These are phyloP conservation scores for Podilymbus podiceps DNA, from an alignment of 2,113 vertebrate genomes.

Conservation along the genomic window DNA sequence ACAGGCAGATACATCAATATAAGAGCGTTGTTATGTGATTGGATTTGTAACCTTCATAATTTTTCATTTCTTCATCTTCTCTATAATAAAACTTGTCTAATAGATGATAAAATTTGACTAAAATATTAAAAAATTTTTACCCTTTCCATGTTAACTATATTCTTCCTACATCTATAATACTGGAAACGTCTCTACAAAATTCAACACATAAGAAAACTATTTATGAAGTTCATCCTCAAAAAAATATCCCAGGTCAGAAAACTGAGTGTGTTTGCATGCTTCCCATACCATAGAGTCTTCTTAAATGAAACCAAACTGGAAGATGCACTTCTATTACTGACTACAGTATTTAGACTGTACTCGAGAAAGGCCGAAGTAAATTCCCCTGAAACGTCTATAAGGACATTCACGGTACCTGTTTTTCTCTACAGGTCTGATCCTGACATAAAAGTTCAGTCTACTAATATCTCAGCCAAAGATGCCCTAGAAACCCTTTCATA, in stretches of 20 bases:
- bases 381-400: background rate
- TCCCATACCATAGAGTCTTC: background rate
- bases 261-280: background rate
- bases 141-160: background rate
- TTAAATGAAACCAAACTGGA: background rate
- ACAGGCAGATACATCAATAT: conserved; percentile 29
- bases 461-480: background rate
- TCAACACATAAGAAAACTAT: background rate
- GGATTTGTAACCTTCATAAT: conserved; percentile 2
- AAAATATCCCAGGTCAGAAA: background rate
- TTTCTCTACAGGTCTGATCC: background rate
- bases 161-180: background rate
- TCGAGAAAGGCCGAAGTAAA: background rate
- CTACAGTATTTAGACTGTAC: background rate
- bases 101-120: background rate
- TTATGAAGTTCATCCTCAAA: background rate
- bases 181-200: background rate
- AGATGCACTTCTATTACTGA: background rate
- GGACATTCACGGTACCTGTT: background rate
- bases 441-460: background rate
- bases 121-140: background rate
- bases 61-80: background rate
- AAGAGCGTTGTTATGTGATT: conserved; percentile 30
- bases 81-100: background rate
- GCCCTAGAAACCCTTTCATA: background rate